Evolutionary conservation across 1,140 invertebrate genomes (phyloP).

Genomic region (Araneus ventricosus): DNA sequence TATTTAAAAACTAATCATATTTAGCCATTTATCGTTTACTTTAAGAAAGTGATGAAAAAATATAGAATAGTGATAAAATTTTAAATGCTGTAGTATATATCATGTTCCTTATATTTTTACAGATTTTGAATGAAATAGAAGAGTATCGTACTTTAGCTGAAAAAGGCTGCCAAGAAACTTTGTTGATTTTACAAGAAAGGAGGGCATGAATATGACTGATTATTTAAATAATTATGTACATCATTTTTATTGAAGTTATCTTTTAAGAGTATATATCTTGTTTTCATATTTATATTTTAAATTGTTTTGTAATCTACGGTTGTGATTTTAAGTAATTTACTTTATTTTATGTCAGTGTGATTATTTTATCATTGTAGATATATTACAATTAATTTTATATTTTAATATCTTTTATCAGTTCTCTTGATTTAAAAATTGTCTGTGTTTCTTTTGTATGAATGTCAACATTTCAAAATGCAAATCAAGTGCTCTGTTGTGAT

Average conservation of each 20-base stretch:
- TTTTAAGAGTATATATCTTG: background rate
- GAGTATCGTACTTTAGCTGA: constrained; percentile 57
- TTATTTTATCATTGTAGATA: background rate
- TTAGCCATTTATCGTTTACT: too few species aligned
- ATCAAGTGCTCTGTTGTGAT: background rate
- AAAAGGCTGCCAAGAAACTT: constrained; percentile 59
- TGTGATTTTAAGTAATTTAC: constrained; percentile 1
- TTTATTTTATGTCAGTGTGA: background rate
- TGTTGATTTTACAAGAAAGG: constrained; percentile 70
- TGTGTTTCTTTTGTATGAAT: background rate
- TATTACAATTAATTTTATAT: background rate
- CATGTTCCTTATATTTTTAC: background rate
- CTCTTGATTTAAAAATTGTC: background rate
- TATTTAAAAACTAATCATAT: too few species aligned
- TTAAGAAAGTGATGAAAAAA: too few species aligned
- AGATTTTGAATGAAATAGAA: constrained; percentile 74
- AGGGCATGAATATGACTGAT: constrained; percentile 81
- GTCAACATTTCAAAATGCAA: background rate
- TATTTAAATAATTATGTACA: background rate
- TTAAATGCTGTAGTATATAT: too few species aligned
- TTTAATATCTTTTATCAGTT: background rate
- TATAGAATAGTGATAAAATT: too few species aligned
- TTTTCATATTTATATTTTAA: background rate
- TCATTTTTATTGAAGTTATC: background rate
- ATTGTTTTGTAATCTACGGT: background rate